phyloP scores from a whole-genome alignment of 2,797 vertebrate genomes.

The Rhabdophis nuchalis region DNA sequence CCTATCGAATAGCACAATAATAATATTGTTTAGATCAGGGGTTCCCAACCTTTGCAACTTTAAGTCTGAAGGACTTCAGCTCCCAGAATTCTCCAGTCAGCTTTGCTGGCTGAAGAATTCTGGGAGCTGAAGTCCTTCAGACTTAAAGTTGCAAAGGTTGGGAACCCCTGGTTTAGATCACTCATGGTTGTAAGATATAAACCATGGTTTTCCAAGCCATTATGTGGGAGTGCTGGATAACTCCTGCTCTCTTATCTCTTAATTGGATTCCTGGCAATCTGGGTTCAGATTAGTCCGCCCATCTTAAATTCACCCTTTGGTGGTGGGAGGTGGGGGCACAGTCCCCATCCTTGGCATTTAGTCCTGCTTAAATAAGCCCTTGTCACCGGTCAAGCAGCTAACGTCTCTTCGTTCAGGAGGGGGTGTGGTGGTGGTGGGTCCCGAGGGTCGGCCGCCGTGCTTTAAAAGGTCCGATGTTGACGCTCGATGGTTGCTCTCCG shows the following conservation, averaged over 20 bases:
- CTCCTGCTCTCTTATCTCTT: neutral
- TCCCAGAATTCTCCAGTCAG: too few relatives aligned
- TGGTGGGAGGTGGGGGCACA: too few relatives aligned
- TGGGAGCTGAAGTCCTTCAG: too few relatives aligned
- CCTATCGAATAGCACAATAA: neutral
- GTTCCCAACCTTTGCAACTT: too few relatives aligned
- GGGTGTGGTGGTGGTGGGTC: neutral
- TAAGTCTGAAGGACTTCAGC: too few relatives aligned
- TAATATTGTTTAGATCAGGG: too few relatives aligned
- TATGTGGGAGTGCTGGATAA: neutral
- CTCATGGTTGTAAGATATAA: neutral
- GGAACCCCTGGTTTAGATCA: too few relatives aligned
- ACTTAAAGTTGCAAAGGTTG: too few relatives aligned
- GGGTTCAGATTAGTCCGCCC: neutral
- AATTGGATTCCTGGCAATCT: neutral
- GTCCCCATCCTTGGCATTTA: neutral
- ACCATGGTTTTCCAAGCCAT: neutral
- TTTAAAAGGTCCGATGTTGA: neutral
- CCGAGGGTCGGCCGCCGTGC: too few relatives aligned
- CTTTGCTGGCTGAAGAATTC: too few relatives aligned
- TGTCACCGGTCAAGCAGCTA: neutral
- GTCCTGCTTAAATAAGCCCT: neutral
- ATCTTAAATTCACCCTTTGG: neutral
- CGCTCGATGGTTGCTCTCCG: accelerated
- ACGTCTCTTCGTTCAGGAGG: neutral